phyloP scores from a whole-genome alignment of 1,140 invertebrate genomes.

The Glossosoma conforme region DNA sequence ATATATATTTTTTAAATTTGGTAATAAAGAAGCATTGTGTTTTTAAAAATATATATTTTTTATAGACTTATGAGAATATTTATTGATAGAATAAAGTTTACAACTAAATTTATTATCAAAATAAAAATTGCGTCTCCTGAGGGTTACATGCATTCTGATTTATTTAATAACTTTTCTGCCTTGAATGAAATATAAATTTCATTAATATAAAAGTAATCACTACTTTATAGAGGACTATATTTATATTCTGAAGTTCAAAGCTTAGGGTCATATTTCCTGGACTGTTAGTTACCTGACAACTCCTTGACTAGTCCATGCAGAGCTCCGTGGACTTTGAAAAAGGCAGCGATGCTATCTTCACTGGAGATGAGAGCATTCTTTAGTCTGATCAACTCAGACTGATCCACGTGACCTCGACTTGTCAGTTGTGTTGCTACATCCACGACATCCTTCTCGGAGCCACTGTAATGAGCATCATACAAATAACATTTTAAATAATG shows the following conservation, averaged over 20 bases:
- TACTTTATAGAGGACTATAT: neutral
- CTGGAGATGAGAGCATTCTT: constrained; percentile 43
- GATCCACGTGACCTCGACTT: neutral
- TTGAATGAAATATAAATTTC: neutral
- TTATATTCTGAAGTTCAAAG: neutral
- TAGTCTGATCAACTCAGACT: constrained; percentile 32
- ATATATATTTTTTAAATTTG: no score
- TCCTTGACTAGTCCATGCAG: constrained; percentile 43
- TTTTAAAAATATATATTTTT: no score
- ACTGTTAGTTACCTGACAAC: constrained; percentile 37
- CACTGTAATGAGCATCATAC: neutral
- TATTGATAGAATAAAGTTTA: no score
- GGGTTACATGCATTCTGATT: no score
- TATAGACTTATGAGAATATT: no score
- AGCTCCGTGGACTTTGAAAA: constrained; percentile 42
- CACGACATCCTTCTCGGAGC: neutral
- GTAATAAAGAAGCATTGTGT: no score
- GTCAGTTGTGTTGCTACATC: neutral
- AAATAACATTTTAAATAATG: neutral
- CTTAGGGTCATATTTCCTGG: neutral
- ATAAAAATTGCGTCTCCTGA: no score
- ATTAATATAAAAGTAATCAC: neutral
- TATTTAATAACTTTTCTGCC: no score
- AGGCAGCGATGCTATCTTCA: constrained; percentile 35
- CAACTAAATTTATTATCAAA: no score